A percentile compares a stretch with the other conserved stretches of the same genome.
These are phyloP conservation scores for Cheilosia scutellata DNA, from an alignment of 2,888 invertebrate genomes.

Conservation along the genomic window DNA sequence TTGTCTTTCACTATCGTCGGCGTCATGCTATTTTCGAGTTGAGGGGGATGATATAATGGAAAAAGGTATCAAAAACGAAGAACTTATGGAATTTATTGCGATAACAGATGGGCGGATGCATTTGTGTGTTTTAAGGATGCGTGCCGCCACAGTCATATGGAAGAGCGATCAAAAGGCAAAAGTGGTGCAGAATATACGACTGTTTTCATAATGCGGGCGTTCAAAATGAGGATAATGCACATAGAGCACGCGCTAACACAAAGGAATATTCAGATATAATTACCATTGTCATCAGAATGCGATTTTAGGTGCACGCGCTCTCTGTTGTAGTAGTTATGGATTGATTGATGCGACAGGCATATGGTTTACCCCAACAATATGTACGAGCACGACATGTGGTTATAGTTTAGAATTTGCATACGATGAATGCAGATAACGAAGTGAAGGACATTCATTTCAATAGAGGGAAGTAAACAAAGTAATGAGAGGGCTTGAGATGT, in stretches of 20 bases:
- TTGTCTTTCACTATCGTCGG: constrained; percentile 19
- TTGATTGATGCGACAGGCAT: constrained; percentile 57
- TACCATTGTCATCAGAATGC: constrained; percentile 49
- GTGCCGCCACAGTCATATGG: constrained; percentile 24
- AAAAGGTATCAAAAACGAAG: constrained; percentile 39
- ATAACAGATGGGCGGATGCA: constrained; percentile 75
- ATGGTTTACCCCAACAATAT: constrained; percentile 25
- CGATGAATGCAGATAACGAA: background rate
- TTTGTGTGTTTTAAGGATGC: constrained; percentile 58
- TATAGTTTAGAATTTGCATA: constrained; percentile 46
- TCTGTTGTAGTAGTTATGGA: constrained; percentile 13
- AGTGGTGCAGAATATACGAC: constrained; percentile 42
- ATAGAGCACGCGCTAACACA: constrained; percentile 55
- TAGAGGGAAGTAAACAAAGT: no score
- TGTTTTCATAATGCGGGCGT: constrained; percentile 64
- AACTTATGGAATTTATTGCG: constrained; percentile 71
- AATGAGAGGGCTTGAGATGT: no score
- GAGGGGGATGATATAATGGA: constrained; percentile 45
- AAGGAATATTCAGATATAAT: constrained; percentile 28
- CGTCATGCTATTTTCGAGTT: constrained; percentile 55
- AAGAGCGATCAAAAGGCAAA: constrained; percentile 40
- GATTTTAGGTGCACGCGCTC: constrained; percentile 33
- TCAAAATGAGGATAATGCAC: background rate
- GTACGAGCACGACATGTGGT: constrained; percentile 35
- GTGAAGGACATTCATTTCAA: background rate